phyloP scores from a whole-genome alignment of 2,797 vertebrate species.

The Brachyalestes nurse region DNA sequence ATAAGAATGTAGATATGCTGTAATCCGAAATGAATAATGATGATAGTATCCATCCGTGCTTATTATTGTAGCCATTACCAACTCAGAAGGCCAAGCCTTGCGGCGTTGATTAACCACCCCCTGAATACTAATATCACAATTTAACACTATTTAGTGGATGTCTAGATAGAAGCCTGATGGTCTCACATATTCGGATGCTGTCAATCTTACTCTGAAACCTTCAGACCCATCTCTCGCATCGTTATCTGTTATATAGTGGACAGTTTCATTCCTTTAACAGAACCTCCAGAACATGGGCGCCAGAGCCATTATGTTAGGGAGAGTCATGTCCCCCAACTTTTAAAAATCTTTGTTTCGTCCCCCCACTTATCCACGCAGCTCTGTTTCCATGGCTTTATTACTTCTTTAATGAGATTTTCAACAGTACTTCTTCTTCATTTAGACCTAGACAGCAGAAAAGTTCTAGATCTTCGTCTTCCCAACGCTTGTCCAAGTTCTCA shows the following conservation, averaged over 20 bases:
- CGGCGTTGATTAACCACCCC: slow-evolving; percentile 32
- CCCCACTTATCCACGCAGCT: too few relatives aligned
- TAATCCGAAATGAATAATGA: slow-evolving; percentile 41
- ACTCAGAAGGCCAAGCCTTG: slow-evolving; percentile 9
- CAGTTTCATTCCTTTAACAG: not conserved
- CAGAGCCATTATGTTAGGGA: too few relatives aligned
- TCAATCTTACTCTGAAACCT: not conserved
- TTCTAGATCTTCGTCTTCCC: too few relatives aligned
- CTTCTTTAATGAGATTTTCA: too few relatives aligned
- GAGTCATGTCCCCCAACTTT: not conserved
- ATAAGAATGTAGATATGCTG: slow-evolving; percentile 39
- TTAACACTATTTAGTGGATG: slow-evolving; percentile 15
- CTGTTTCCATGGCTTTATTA: too few relatives aligned
- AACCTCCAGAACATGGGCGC: not conserved
- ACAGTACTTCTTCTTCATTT: too few relatives aligned
- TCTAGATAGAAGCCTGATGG: not conserved
- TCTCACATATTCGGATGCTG: not conserved
- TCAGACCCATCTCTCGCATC: not conserved
- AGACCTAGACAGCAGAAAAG: too few relatives aligned
- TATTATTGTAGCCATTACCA: slow-evolving; percentile 43
- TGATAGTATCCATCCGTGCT: slow-evolving; percentile 25
- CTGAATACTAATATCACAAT: slow-evolving; percentile 31
- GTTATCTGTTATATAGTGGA: not conserved
- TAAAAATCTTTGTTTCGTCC: too few relatives aligned
- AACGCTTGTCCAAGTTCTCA: too few relatives aligned